Evolutionary conservation across 2,113 vertebrate genomes (phyloP), one percentile per base, ranked within the genome.

Genomic region (Solenodon paradoxus): DNA sequence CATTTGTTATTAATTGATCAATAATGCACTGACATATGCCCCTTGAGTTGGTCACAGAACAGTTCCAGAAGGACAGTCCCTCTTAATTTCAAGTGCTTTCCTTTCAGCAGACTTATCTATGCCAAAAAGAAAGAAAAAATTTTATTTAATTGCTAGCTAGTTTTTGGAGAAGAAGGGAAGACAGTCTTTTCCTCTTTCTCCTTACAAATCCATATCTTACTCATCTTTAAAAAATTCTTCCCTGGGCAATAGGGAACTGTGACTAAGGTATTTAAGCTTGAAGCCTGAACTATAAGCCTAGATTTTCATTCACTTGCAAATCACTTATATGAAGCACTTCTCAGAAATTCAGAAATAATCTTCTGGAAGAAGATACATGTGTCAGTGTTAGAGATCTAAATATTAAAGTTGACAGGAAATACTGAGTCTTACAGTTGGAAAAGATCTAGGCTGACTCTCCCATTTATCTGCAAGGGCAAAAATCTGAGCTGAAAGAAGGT

Each of bases 351-450:
- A 75, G 64, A 26, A 79, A 82, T 63, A 61, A 57, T 49, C 40
- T 89, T 90, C 26, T 26, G 24, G 77, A 77, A 66, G 0, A 86
- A 68, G 74, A 69, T 35, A 12, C 22, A 22, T 24, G 68, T 32
- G 72, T 92, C 59, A 66, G 35, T 53, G 49, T 88, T 75, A 94
- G 82, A 95, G 28, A 38, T 38, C 11, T 83, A 68, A 95, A 63
- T 20, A 55, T 57, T 55, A 20, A 71, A 45, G 3, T 69, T 83
- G 38, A 30, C 35, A 89, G 72, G 47, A 93, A 91, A 84, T 35
- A 55, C 3, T 63, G 68, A 32, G 12, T 40, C 49, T 94, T 83
- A 49, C 3, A 69, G 4, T 38, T 88, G 15, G 13, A 42, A 49
- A 91, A 15, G 47, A 59, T 79, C 17, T 32, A 19, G 20, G 19